phyloP scores from a whole-genome alignment of 2,888 invertebrate genomes.

The Leuctra nigra region DNA sequence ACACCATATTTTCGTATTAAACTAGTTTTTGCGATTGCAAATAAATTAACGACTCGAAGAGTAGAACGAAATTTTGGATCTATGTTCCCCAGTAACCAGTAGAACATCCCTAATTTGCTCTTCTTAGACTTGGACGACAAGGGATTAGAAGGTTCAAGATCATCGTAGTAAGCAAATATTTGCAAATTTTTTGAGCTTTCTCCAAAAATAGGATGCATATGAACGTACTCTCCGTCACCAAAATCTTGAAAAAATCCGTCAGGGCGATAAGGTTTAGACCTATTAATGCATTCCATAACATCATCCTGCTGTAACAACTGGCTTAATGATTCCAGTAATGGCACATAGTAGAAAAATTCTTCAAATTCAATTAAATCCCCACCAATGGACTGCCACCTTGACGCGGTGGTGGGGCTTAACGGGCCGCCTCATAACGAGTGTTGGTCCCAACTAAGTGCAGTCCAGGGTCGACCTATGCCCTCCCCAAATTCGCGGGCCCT shows the following conservation, averaged over 20 bases:
- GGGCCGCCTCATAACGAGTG: no score
- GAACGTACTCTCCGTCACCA: not conserved
- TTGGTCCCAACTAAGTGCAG: no score
- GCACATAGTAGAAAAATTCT: no score
- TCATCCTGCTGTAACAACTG: not conserved
- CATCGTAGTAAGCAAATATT: slow-evolving; percentile 1
- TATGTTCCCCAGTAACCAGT: not conserved
- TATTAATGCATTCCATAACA: not conserved
- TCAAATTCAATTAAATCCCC: not conserved
- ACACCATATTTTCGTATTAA: not conserved
- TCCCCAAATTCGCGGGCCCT: no score
- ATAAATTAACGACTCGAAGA: not conserved
- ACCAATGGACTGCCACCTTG: no score
- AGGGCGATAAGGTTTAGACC: not conserved
- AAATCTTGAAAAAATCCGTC: not conserved
- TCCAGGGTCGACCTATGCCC: no score
- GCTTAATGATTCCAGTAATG: not conserved
- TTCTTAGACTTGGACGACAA: not conserved
- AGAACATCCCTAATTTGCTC: slow-evolving; percentile 1
- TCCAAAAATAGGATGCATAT: slow-evolving; percentile 1
- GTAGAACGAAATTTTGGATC: slow-evolving; percentile 1
- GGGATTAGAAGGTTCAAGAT: not conserved
- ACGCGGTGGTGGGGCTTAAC: no score
- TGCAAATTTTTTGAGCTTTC: not conserved
- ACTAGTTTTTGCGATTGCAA: not conserved